Base-by-base conservation (phyloP, 2,888 invertebrate species). In the Dastarcus helophoroides region DNA sequence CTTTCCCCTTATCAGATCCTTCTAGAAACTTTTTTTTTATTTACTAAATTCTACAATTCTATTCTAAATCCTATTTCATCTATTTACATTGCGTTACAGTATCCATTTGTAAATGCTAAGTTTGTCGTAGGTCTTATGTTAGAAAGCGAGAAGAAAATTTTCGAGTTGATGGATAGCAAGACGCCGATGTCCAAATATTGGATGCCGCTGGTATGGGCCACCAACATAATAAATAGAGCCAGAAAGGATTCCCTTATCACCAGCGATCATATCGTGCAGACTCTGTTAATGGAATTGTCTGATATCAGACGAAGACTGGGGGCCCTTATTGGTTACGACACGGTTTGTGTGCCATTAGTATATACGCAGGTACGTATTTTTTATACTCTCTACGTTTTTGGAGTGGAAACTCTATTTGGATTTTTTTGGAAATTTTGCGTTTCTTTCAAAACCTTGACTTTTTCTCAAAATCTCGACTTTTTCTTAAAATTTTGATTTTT, bases 161-260 rank as follows among this genome's bases (percentile, higher is more conserved):
- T 90, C 56, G 89, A 90, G 57, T 75, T 83, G 53, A 78, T 90
- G 76, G 84, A 89, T 55, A 78, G 78, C 8, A 86, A 88, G 57
- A 85, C 85, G 46, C 82, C 83, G 3, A 89, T 89, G 82, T 83
- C 86, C 8, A 80, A 80, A 65, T 90, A 89, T 56, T 90, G 89
- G 89, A 84, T 90, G 82, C 90, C 90, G 0, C 63, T 89, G 29
- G 86, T 88, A 9, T 90, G 90, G 90, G 89, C 89, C 22, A 86
- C 88, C 3, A 88, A 88, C 56, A 84, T 90, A 39, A 85, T 90
- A 43, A 86, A 88, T 60, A 68, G 88, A 33, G 88, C 89, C 3
- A 66, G 88, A 36, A 83, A 83, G 51, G 89, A 90, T 48, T 77
- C 79, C 1, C 65, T 86, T 32, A 89, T 89, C 43, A 72, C 76